Evolutionary conservation across 2,797 vertebrate genomes (phyloP).

Genomic region (Discoglossus pictus): DNA sequence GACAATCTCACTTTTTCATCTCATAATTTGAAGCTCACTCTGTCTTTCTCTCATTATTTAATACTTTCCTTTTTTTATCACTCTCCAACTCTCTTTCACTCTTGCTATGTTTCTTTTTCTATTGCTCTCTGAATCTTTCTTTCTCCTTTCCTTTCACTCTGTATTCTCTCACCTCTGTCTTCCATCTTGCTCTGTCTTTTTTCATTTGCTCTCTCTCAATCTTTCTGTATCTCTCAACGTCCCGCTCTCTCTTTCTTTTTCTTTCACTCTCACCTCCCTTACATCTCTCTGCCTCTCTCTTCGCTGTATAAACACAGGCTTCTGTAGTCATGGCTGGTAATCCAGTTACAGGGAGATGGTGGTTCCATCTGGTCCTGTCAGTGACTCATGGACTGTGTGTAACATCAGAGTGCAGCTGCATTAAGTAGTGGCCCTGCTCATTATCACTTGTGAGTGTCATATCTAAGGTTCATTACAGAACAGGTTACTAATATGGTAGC

Average conservation of each 20-base stretch:
- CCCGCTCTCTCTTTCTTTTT: not conserved
- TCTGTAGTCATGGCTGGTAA: constrained; percentile 47
- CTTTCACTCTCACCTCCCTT: not conserved
- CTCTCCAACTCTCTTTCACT: too few relatives aligned
- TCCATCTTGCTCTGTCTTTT: too few relatives aligned
- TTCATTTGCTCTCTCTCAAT: not conserved
- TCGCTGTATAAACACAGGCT: constrained; percentile 19
- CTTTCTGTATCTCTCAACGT: not conserved
- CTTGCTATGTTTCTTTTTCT: too few relatives aligned
- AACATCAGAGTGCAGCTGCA: constrained; percentile 28
- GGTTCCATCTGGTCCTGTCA: constrained; percentile 31
- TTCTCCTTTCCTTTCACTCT: too few relatives aligned
- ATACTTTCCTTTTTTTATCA: too few relatives aligned
- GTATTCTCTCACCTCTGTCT: too few relatives aligned
- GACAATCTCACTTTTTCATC: too few relatives aligned
- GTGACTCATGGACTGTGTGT: constrained; percentile 25
- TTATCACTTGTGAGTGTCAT: not conserved
- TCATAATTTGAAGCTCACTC: too few relatives aligned
- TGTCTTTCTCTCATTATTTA: too few relatives aligned
- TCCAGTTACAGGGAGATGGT: constrained; percentile 38
- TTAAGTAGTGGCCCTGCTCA: not conserved
- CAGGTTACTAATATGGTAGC: too few relatives aligned
- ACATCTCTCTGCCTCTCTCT: not conserved
- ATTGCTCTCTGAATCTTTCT: too few relatives aligned
- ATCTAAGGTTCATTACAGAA: not conserved